These are phyloP conservation scores for Cossypha polioptera DNA, from an alignment of 2,797 vertebrate species.

Conservation along the genomic window DNA sequence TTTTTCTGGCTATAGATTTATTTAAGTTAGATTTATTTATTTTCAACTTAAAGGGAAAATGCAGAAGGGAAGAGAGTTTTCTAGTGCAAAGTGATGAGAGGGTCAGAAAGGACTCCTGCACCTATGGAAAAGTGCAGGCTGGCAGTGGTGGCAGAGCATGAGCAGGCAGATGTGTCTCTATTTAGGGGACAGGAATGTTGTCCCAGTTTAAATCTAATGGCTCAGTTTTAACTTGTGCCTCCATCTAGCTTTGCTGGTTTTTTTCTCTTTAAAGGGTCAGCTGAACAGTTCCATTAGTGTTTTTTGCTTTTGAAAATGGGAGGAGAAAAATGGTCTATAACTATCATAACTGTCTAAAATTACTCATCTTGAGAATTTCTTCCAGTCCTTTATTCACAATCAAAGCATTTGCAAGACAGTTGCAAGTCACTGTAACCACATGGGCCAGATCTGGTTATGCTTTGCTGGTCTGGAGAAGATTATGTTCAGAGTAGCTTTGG, in stretches of 20 bases:
- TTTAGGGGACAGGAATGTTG: background rate
- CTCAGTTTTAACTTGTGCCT: background rate
- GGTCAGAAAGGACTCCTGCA: background rate
- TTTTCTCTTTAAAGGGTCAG: background rate
- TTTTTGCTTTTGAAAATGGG: background rate
- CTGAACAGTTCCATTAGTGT: background rate
- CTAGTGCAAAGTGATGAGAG: background rate
- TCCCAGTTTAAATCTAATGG: background rate
- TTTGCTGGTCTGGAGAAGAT: background rate
- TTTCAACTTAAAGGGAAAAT: background rate
- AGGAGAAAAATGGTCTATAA: background rate
- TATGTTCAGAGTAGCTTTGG: background rate
- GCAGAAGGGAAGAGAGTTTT: background rate
- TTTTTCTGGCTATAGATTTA: background rate
- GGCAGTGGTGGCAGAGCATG: background rate
- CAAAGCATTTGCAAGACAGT: background rate
- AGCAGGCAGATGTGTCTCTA: accelerated
- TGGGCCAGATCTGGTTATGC: background rate
- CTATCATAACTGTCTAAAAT: background rate
- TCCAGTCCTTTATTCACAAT: background rate
- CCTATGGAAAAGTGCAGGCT: background rate
- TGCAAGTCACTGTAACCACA: background rate
- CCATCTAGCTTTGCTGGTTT: background rate
- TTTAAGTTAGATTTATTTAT: background rate
- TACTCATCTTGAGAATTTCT: background rate